Percentiles rank a stretch among this genome's conserved stretches.
Conservation (phyloP, 2,113 vertebrate genomes). For the Mustela nigripes region DNA sequence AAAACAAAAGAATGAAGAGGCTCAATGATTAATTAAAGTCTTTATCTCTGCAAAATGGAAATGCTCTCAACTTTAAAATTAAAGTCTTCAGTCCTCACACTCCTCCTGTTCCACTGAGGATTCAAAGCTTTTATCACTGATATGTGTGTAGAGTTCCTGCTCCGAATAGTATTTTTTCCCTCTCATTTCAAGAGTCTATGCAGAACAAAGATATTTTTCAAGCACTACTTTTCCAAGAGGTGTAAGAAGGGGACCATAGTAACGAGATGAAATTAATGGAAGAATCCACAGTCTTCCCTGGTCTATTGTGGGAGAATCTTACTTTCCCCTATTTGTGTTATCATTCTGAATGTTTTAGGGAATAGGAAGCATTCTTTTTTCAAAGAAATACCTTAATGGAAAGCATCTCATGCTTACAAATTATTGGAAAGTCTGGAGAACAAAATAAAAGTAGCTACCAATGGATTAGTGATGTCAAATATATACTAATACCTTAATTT, state of each 20-base stretch:
- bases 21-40: not conserved
- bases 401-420: not conserved
- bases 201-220: not conserved
- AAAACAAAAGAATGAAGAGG: not conserved
- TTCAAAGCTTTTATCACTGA: not conserved
- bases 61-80: constrained; percentile 30
- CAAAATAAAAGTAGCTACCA: not conserved
- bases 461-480: not conserved
- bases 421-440: not conserved
- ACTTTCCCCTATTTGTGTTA: not conserved
- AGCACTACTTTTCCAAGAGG: not conserved
- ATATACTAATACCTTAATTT: not conserved
- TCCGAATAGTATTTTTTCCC: not conserved
- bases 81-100: not conserved
- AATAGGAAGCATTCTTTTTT: not conserved
- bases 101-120: not conserved
- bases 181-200: not conserved
- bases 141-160: not conserved
- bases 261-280: not conserved
- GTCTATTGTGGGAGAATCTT: not conserved
- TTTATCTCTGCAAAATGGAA: not conserved
- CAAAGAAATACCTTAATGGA: not conserved
- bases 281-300: not conserved
- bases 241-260: not conserved
- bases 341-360: not conserved